Conservation (phyloP, 2,888 invertebrate genomes). For the Phoronis australis region DNA sequence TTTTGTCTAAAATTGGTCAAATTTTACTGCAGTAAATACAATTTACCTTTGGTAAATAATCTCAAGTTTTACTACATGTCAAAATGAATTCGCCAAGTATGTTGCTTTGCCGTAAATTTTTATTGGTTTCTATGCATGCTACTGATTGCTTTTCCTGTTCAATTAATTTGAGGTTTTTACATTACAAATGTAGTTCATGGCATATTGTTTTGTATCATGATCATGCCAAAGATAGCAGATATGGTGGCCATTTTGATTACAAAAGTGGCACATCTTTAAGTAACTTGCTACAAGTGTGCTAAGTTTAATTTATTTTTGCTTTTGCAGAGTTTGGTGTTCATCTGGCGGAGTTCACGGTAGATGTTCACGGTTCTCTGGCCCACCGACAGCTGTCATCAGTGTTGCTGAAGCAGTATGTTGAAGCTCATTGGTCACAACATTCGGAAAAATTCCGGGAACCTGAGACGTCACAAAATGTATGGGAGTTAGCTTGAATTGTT, state of each 20-base stretch:
- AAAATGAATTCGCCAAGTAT: too few species aligned
- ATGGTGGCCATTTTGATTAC: neutral
- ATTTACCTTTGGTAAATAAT: too few species aligned
- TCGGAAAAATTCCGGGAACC: slow-evolving; percentile 60
- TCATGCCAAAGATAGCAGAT: neutral
- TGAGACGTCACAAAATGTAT: slow-evolving; percentile 56
- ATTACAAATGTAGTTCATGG: too few species aligned
- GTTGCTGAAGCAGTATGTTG: slow-evolving; percentile 68
- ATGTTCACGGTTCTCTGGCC: slow-evolving; percentile 60
- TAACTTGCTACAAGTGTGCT: neutral
- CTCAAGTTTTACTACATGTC: too few species aligned
- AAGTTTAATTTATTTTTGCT: slow-evolving; percentile 2
- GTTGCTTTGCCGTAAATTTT: too few species aligned
- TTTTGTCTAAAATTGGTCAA: too few species aligned
- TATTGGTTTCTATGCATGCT: too few species aligned
- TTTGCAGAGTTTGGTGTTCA: slow-evolving; percentile 61
- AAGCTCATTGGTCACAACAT: slow-evolving; percentile 63
- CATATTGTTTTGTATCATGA: too few species aligned
- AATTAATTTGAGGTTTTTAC: too few species aligned
- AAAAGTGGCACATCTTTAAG: neutral
- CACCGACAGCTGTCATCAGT: slow-evolving; percentile 67
- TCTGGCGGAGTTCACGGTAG: slow-evolving; percentile 64
- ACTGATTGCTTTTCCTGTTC: too few species aligned
- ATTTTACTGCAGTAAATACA: too few species aligned
- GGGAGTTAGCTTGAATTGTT: too few species aligned